Base-by-base conservation (phyloP, 2,797 vertebrate genomes). In the Lutjanus argentimaculatus region DNA sequence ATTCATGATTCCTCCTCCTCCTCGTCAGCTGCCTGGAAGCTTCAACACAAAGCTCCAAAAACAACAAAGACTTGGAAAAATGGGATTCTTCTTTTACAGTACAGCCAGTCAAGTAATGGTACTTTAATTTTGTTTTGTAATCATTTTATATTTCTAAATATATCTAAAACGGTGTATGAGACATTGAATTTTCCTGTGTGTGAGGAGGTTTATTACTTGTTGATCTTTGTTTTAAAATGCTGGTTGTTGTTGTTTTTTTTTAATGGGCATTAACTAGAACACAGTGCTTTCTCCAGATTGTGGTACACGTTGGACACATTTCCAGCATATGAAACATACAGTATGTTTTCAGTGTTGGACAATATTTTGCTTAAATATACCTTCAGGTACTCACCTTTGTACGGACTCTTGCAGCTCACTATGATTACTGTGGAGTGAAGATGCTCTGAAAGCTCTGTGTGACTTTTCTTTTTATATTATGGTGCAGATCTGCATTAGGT, bases 81-180 rank as follows among this genome's bases (percentile, higher is more conserved):
- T 62, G 15, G 22, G 15, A 66, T 40, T 72, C 11, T 21, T 69
- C 36, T 30, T 61, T 40, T n/a, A 40, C 40, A 66, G 45, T n/a
- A 49, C 21, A 55, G 64, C 71, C 73, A 72, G 69, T 82, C 12
- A 21, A 56, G 48, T 72, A 62, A 67, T 4, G 75, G 86, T 90
- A 88, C 85, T 84, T 78, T 79, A 6, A 64, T 43, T 65, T 52
- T 43, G 14, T 57, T 77, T 67, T 71, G 25, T 83, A 84, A 66
- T 83, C 66, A 52, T 81, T 86, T 87, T 83, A 70, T 85, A 75
- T 67, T 85, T 80, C n/a, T 76, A 69, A 77, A 85, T 87, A 71
- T 62, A 79, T 81, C 69, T 71, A 9, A 72, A 78, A 16, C 51
- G 64, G 8, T 70, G 51, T 82, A 43, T 51, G 59, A 16, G 49